Evolutionary conservation across 2,113 vertebrate species (phyloP).

Genomic region (Pampusana beccarii): DNA sequence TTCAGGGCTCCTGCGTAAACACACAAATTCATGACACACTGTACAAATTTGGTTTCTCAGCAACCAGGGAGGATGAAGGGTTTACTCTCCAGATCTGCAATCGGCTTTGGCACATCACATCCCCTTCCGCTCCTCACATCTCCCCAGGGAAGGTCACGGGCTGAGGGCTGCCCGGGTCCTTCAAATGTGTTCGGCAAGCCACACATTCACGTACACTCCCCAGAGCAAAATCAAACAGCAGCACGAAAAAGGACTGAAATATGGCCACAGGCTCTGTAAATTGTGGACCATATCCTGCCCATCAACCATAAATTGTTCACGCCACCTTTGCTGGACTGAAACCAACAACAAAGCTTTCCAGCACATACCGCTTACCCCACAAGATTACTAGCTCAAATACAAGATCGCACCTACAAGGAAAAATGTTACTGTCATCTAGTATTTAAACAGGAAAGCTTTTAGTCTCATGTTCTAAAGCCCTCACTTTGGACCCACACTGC

Average conservation of each 20-base stretch:
- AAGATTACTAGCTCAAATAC: background rate
- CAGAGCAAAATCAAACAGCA: background rate
- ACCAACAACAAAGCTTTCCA: background rate
- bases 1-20: background rate
- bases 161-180: background rate
- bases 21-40: background rate
- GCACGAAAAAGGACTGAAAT: background rate
- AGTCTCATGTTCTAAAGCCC: background rate
- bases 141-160: background rate
- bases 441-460: background rate
- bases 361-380: background rate
- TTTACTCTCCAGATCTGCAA: background rate
- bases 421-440: background rate
- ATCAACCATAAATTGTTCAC: background rate
- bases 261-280: background rate
- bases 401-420: rapidly evolving
- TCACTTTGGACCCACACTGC: background rate
- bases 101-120: background rate
- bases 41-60: background rate
- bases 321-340: background rate
- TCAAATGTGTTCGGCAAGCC: background rate
- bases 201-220: rapidly evolving
- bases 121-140: background rate
- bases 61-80: background rate
- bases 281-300: background rate